These are phyloP conservation scores for Drosophila flavopinicola DNA, from an alignment of 2,888 invertebrate species.

Conservation along the genomic window DNA sequence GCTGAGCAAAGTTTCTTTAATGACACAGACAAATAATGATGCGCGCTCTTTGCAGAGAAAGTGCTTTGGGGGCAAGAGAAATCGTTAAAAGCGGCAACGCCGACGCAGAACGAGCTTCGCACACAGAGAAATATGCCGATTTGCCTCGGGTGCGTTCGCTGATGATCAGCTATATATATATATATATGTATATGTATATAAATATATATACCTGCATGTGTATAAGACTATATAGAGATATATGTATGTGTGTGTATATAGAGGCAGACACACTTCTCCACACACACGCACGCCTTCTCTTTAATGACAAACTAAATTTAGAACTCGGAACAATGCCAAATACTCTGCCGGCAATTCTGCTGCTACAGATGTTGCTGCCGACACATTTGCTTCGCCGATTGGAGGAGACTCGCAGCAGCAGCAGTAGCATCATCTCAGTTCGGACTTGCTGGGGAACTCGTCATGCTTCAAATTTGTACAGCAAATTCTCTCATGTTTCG, in stretches of 20 bases:
- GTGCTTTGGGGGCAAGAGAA: slow-evolving; percentile 48
- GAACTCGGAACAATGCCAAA: slow-evolving; percentile 82
- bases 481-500: too few relatives aligned
- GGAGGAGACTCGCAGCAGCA: slow-evolving; percentile 29
- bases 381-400: slow-evolving; percentile 29
- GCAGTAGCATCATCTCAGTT: slow-evolving; percentile 10
- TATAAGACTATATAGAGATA: slow-evolving; percentile 5
- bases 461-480: slow-evolving; percentile 42
- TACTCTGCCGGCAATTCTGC: slow-evolving; percentile 75
- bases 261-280: slow-evolving; percentile 41
- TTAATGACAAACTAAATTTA: slow-evolving; percentile 81
- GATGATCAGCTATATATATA: slow-evolving; percentile 16
- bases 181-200: slow-evolving; percentile 12
- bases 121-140: slow-evolving; percentile 8
- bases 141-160: slow-evolving; percentile 27
- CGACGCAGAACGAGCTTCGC: slow-evolving; percentile 53
- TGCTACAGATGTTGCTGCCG: slow-evolving; percentile 31
- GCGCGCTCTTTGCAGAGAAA: slow-evolving; percentile 46
- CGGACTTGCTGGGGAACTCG: slow-evolving; percentile 23
- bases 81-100: slow-evolving; percentile 56
- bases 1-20: slow-evolving; percentile 19
- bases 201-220: slow-evolving; percentile 12
- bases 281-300: slow-evolving; percentile 53
- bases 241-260: slow-evolving; percentile 1
- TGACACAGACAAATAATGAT: slow-evolving; percentile 41